These are phyloP conservation scores for Caenorhabditis imperialis DNA, from an alignment of 2,888 invertebrate species.

Conservation along the genomic window DNA sequence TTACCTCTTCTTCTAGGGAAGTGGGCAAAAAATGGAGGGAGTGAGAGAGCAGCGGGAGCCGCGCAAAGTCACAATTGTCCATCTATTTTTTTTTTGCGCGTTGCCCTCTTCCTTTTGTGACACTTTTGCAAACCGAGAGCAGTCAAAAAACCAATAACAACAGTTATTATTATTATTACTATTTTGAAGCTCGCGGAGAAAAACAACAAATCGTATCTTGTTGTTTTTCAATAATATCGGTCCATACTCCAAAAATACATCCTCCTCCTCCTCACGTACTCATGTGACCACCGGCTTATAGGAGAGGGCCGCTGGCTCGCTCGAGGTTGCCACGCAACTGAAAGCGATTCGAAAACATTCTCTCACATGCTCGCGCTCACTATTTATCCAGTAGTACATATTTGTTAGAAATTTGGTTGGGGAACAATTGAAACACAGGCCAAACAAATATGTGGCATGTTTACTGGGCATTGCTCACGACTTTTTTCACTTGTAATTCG, in stretches of 20 bases:
- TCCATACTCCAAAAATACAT: too few relatives aligned
- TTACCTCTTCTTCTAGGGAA: constrained; percentile 40
- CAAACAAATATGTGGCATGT: constrained; percentile 47
- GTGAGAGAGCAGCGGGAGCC: constrained; percentile 6
- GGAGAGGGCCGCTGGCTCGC: too few relatives aligned
- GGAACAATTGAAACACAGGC: constrained; percentile 31
- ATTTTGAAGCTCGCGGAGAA: too few relatives aligned
- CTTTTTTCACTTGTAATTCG: constrained; percentile 47
- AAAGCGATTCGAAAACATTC: constrained; percentile 11
- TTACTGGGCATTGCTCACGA: constrained; percentile 46
- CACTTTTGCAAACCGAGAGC: constrained; percentile 13
- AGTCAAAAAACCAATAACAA: constrained; percentile 31
- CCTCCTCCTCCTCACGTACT: too few relatives aligned
- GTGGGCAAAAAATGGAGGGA: constrained; percentile 14
- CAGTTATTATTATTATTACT: too few relatives aligned
- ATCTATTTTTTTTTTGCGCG: too few relatives aligned
- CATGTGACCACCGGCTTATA: too few relatives aligned
- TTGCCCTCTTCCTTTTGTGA: constrained; percentile 5
- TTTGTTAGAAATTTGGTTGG: constrained; percentile 33
- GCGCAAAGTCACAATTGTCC: constrained; percentile 43
- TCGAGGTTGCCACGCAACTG: constrained; percentile 37
- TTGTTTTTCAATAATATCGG: too few relatives aligned
- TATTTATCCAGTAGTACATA: constrained; percentile 5
- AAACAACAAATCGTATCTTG: constrained; percentile 7
- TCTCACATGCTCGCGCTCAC: constrained; percentile 2